Base-by-base conservation (phyloP, 2,113 vertebrate genomes). In the Odocoileus virginianus region DNA sequence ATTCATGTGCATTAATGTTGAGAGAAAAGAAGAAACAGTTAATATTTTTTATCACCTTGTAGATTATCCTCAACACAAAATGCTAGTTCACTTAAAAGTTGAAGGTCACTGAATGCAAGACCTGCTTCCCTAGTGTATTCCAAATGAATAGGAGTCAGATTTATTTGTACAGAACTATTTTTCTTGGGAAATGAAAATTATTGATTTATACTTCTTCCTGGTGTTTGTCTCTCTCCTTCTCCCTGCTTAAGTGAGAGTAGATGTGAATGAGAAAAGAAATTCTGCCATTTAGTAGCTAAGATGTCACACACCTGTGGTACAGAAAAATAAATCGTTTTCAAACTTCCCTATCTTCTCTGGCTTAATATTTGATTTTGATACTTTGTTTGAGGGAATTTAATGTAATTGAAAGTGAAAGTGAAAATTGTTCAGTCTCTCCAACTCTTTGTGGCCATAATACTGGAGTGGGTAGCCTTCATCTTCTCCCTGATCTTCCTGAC, bases 181-280 rank as follows among this genome's bases (percentile, higher is more conserved):
- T 97, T 93, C 52, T 74, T 94, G 4, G 36, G 2, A 94, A 82
- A 74, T 94, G 13, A 97, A 97, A 98, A 95, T 7, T 98, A 98
- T 54, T 89, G 64, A 94, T 98, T 95, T 45, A 17, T 74, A 3
- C 3, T 79, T 93, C 86, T 97, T 85, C 58, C 67, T 50, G 3
- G 19, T 89, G 67, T 97, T 60, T 91, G 74, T 61, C 19, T 97
- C 4, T 86, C 61, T 92, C 4, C 10, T 95, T 3, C 85, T 97
- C 58, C n/a, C 82, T 81, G 23, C 78, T 96, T 58, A 98, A 98
- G n/a, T 84, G 21, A 91, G 95, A 90, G 36, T 90, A 81, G 0
- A 91, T 84, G 25, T 47, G n/a, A 95, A 33, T 67, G 92, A 96
- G 36, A 96, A 97, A 78, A 85, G 10, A 91, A 97, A 97, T 82